Evolutionary conservation across 2,797 vertebrate species (phyloP).

Genomic region (Leucoraja ocellata): DNA sequence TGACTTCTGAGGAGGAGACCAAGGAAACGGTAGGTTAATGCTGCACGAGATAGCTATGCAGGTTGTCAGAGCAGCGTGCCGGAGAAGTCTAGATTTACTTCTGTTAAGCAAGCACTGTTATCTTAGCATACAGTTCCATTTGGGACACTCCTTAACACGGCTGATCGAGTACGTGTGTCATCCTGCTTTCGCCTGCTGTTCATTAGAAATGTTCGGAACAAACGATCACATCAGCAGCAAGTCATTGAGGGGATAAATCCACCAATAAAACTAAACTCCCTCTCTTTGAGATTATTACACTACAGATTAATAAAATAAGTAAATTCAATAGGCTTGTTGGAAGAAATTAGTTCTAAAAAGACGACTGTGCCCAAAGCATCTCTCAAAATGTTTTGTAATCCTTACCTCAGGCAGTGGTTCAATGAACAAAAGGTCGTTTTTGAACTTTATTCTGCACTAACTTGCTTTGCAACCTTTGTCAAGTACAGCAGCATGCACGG

Average conservation of each 20-base stretch:
- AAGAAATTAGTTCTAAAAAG: not conserved
- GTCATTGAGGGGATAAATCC: not conserved
- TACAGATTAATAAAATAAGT: not conserved
- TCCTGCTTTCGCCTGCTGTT: not conserved
- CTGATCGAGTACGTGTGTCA: conserved; percentile 17
- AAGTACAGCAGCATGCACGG: not conserved
- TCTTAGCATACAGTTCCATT: not conserved
- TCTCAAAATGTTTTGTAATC: not conserved
- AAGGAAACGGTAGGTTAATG: not conserved
- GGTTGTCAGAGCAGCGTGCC: conserved; percentile 3
- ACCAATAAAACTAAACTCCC: not conserved
- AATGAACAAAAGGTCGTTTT: not conserved
- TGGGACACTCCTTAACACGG: conserved; percentile 18
- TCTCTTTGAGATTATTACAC: not conserved
- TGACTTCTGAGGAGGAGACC: not conserved
- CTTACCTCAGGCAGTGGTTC: not conserved
- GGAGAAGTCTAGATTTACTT: not conserved
- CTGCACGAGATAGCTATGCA: not conserved
- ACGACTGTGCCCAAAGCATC: not conserved
- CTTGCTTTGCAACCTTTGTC: not conserved
- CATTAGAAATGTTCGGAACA: not conserved
- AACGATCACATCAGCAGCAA: not conserved
- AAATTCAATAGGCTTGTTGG: not conserved
- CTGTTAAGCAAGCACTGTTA: not conserved
- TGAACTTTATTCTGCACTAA: not conserved